These are phyloP conservation scores for Cirrhinus molitorella DNA, from an alignment of 2,797 vertebrate genomes.

Conservation along the genomic window DNA sequence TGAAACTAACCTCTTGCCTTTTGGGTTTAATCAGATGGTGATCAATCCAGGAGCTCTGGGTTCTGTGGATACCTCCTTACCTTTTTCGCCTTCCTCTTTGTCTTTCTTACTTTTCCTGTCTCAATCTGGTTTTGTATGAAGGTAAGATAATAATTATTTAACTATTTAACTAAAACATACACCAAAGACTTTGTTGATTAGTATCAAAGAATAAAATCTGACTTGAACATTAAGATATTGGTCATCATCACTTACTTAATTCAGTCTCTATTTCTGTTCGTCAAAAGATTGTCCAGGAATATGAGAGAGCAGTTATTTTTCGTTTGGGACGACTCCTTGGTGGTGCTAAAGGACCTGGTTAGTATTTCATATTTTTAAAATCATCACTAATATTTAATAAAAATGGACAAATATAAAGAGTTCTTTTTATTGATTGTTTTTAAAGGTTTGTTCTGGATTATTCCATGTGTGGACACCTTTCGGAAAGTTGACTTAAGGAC, in stretches of 20 bases:
- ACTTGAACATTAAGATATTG: background rate
- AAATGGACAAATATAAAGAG: background rate
- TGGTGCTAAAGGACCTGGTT: constrained; percentile 69
- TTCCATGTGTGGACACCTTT: constrained; percentile 70
- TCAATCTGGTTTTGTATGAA: constrained; percentile 68
- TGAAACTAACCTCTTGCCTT: background rate
- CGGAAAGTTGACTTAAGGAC: constrained; percentile 67
- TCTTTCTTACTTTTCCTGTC: constrained; percentile 66
- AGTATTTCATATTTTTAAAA: background rate
- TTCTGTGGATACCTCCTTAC: constrained; percentile 60
- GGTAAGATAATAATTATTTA: constrained; percentile 53
- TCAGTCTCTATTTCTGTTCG: background rate
- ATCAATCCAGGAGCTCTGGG: constrained; percentile 20
- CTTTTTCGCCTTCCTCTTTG: constrained; percentile 56
- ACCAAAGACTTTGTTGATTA: background rate
- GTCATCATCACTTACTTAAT: background rate
- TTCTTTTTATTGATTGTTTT: background rate
- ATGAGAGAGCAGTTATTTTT: constrained; percentile 72
- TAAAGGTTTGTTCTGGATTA: constrained; percentile 72
- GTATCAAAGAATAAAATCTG: background rate
- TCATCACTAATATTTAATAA: background rate
- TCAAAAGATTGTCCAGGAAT: constrained; percentile 68
- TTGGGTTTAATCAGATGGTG: constrained; percentile 51
- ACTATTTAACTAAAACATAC: background rate
- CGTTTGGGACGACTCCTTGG: constrained; percentile 60